These are phyloP conservation scores for Rhyacophila brunnea DNA, from an alignment of 1,140 invertebrate genomes.

Conservation along the genomic window DNA sequence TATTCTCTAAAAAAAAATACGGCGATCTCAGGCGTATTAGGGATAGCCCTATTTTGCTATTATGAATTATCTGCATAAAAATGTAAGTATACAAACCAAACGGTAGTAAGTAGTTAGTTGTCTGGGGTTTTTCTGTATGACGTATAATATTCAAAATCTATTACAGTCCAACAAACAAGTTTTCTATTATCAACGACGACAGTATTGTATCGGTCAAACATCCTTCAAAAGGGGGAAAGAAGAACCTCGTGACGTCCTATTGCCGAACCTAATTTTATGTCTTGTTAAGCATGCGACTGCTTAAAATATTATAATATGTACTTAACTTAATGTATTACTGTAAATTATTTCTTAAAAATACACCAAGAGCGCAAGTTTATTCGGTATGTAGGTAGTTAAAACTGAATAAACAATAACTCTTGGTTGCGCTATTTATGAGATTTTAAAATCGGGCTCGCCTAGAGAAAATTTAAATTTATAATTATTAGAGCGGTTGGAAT, in stretches of 20 bases:
- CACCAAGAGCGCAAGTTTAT: neutral
- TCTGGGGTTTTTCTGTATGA: slow-evolving; percentile 18
- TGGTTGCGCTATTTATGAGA: no score
- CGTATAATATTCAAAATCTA: slow-evolving; percentile 18
- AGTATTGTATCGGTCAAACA: neutral
- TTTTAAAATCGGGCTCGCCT: no score
- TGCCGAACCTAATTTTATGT: slow-evolving; percentile 31
- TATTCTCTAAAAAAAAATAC: no score
- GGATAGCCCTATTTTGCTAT: no score
- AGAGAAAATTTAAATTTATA: no score
- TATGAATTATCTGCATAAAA: slow-evolving; percentile 15
- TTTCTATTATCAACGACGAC: slow-evolving; percentile 19
- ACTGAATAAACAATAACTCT: no score
- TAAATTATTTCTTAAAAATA: slow-evolving; percentile 2
- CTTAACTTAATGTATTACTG: slow-evolving; percentile 14
- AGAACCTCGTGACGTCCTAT: neutral
- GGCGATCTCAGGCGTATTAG: no score
- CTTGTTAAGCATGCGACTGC: slow-evolving; percentile 24
- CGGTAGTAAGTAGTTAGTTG: neutral
- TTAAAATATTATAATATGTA: slow-evolving; percentile 16
- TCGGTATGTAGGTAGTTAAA: no score
- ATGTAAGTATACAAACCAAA: slow-evolving; percentile 2
- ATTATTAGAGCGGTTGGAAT: no score
- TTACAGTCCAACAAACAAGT: slow-evolving; percentile 26
- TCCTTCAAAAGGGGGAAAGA: slow-evolving; percentile 1